phyloP scores from a whole-genome alignment of 92 coral and sea anemone species.

The Desmophyllum pertusum region DNA sequence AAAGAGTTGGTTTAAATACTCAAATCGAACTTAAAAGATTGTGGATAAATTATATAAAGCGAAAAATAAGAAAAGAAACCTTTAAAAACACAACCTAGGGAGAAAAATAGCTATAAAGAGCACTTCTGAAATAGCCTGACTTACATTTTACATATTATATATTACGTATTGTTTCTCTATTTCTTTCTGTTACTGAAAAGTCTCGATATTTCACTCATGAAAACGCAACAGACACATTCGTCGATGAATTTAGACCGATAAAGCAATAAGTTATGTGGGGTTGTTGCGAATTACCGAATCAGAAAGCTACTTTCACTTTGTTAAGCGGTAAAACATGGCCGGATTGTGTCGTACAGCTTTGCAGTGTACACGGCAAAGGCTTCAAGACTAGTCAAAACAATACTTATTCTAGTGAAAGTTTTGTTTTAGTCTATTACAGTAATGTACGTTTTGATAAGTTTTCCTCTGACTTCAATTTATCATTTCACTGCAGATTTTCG shows the following conservation, averaged over 20 bases:
- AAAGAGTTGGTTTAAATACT: background rate
- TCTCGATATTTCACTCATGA: background rate
- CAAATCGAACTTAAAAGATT: background rate
- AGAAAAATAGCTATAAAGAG: background rate
- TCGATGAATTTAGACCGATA: constrained; percentile 1
- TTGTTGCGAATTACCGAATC: constrained; percentile 24
- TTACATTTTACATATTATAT: background rate
- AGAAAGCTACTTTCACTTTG: constrained; percentile 50
- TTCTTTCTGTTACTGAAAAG: background rate
- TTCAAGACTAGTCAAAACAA: background rate
- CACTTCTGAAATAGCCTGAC: background rate
- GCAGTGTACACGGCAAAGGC: background rate
- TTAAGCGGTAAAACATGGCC: background rate
- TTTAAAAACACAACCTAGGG: background rate
- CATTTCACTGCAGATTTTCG: background rate
- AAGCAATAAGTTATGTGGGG: background rate
- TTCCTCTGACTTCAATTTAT: background rate
- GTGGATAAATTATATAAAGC: background rate
- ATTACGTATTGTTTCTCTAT: background rate
- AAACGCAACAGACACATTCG: background rate
- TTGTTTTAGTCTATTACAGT: background rate
- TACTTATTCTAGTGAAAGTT: background rate
- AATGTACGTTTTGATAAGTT: background rate
- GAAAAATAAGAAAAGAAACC: background rate
- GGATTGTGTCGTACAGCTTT: background rate